Percentiles rank a stretch among this genome's conserved stretches.
Conservation (phyloP, 2,888 invertebrate species). For the Taphrorychus bicolor region DNA sequence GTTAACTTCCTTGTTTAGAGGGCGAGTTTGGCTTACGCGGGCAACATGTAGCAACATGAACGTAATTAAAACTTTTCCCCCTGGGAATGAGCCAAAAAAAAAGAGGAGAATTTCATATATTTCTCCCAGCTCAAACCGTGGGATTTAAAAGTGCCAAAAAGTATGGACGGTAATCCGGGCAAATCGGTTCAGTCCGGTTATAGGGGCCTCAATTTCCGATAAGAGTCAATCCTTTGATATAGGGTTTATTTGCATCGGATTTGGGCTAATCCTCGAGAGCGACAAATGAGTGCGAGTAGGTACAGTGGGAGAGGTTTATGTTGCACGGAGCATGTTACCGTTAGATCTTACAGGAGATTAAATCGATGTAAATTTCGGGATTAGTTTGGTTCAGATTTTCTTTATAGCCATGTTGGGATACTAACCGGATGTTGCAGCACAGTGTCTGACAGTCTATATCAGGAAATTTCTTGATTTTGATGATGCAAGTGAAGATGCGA, state of each 20-base stretch:
- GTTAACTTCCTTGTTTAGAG: not conserved
- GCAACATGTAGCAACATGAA: not conserved
- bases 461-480: too few species aligned
- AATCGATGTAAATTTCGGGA: not conserved
- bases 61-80: not conserved
- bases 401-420: too few species aligned
- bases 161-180: slow-evolving; percentile 10
- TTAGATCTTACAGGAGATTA: not conserved
- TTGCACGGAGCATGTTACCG: not conserved
- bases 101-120: not conserved
- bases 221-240: slow-evolving; percentile 25
- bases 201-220: slow-evolving; percentile 25
- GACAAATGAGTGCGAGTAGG: slow-evolving; percentile 10
- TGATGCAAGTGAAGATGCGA: too few species aligned
- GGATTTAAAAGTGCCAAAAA: slow-evolving; percentile 12
- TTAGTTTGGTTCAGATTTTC: not conserved
- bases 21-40: not conserved
- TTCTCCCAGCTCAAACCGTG: not conserved
- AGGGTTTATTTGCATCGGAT: slow-evolving; percentile 26
- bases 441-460: too few species aligned
- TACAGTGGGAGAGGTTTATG: not conserved
- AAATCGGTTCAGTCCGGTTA: slow-evolving; percentile 21
- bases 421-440: too few species aligned
- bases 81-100: not conserved
- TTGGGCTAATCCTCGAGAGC: slow-evolving; percentile 15